These are phyloP conservation scores for Saccopteryx leptura DNA, from an alignment of 2,113 vertebrate species.

Conservation along the genomic window DNA sequence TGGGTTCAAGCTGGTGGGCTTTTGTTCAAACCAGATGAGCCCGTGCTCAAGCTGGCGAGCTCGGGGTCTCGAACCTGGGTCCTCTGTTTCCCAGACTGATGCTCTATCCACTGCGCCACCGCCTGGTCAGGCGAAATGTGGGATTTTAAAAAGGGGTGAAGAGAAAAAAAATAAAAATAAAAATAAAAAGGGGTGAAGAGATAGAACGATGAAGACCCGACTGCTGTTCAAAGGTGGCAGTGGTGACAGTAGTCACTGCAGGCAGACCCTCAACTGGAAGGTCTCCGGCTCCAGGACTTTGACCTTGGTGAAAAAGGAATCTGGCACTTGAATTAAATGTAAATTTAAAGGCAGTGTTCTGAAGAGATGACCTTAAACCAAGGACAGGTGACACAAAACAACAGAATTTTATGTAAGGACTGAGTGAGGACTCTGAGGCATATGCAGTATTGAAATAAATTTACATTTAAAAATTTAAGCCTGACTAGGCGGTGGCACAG, in stretches of 20 bases:
- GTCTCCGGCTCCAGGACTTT: background rate
- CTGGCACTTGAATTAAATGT: background rate
- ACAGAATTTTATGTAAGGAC: background rate
- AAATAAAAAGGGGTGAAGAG: too few relatives aligned
- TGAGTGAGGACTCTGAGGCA: background rate
- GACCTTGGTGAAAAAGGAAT: background rate
- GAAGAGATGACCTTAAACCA: background rate
- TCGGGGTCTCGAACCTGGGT: too few relatives aligned
- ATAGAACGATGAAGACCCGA: background rate
- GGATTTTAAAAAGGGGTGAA: too few relatives aligned
- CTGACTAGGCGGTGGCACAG: too few relatives aligned
- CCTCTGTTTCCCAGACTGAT: too few relatives aligned
- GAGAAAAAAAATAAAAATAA: too few relatives aligned
- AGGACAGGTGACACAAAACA: background rate
- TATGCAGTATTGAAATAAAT: background rate
- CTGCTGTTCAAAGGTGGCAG: background rate
- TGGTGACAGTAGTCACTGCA: too few relatives aligned
- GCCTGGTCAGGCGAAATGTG: too few relatives aligned
- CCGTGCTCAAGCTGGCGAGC: too few relatives aligned
- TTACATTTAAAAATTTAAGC: background rate
- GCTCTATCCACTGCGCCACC: too few relatives aligned
- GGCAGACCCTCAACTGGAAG: background rate
- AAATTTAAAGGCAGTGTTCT: background rate
- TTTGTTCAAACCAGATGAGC: too few relatives aligned
- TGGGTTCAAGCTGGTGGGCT: too few relatives aligned